Conservation (phyloP, 64 coral and sea anemone genomes). For the Cladopsammia gracilis region DNA sequence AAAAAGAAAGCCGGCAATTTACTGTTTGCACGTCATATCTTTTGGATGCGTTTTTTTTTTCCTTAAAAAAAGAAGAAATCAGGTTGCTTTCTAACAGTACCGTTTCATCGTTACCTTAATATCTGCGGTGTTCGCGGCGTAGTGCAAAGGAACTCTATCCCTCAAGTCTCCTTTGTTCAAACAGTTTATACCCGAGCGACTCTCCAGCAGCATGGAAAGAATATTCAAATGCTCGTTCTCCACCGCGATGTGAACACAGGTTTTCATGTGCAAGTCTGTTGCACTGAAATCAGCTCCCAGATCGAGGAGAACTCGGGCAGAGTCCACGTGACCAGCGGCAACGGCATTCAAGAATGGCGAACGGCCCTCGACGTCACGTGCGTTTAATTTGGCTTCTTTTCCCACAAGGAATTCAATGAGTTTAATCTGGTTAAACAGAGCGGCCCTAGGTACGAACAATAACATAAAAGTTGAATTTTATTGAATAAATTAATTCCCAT, state of each 20-base stretch:
- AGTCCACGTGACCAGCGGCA: slow-evolving; percentile 46
- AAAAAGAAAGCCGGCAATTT: too few relatives aligned
- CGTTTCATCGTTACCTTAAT: neutral
- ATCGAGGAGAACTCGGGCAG: slow-evolving; percentile 39
- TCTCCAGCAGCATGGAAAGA: slow-evolving; percentile 62
- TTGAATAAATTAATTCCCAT: too few relatives aligned
- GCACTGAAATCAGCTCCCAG: slow-evolving; percentile 60
- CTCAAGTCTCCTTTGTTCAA: slow-evolving; percentile 70
- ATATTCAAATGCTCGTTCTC: slow-evolving; percentile 74
- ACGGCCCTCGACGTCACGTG: slow-evolving; percentile 52
- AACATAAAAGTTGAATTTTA: neutral
- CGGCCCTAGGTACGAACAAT: slow-evolving; percentile 1
- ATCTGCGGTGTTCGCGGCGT: slow-evolving; percentile 5
- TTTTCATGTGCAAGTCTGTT: slow-evolving; percentile 75
- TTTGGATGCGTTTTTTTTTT: too few relatives aligned
- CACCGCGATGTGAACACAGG: slow-evolving; percentile 82
- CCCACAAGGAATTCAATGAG: slow-evolving; percentile 59
- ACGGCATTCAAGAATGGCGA: slow-evolving; percentile 84
- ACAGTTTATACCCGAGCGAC: neutral
- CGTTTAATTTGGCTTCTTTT: slow-evolving; percentile 64
- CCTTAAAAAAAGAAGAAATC: neutral
- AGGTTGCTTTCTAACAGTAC: neutral
- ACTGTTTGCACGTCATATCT: too few relatives aligned
- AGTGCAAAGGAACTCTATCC: slow-evolving; percentile 73
- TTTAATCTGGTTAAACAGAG: slow-evolving; percentile 51